Evolutionary conservation across 1,140 invertebrate genomes (phyloP).

Genomic region (Onthophagus taurus): DNA sequence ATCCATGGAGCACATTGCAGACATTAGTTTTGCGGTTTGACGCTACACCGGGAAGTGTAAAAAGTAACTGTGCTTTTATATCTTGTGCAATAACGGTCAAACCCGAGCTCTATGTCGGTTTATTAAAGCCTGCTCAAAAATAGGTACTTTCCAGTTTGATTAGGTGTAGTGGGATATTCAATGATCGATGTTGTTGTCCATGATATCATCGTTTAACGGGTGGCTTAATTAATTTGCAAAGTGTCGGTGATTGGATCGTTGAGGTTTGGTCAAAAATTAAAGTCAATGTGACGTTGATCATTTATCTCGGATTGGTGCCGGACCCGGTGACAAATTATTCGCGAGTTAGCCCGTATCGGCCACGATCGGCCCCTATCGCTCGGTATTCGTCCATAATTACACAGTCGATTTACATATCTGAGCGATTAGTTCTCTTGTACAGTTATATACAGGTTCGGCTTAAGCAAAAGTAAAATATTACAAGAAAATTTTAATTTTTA

Average conservation of each 20-base stretch:
- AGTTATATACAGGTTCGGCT: constrained; percentile 4
- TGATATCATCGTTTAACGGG: constrained; percentile 1
- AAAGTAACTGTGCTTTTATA: too few relatives aligned
- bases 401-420: constrained; percentile 8
- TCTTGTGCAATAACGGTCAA: too few relatives aligned
- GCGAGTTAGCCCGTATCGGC: constrained; percentile 1
- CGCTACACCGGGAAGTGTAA: too few relatives aligned
- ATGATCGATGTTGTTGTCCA: constrained; percentile 2
- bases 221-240: neutral
- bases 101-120: too few relatives aligned
- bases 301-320: too few relatives aligned
- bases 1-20: too few relatives aligned
- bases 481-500: too few relatives aligned
- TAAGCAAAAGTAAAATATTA: too few relatives aligned
- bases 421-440: constrained; percentile 3
- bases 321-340: constrained; percentile 3
- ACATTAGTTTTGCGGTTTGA: too few relatives aligned
- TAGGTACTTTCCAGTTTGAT: neutral
- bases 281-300: too few relatives aligned
- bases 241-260: neutral
- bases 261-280: too few relatives aligned
- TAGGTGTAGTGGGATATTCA: neutral
- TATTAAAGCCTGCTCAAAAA: too few relatives aligned
- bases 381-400: constrained; percentile 6
- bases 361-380: constrained; percentile 1